Base-by-base conservation (phyloP, 2,113 vertebrate genomes). In the Pedionomus torquatus region DNA sequence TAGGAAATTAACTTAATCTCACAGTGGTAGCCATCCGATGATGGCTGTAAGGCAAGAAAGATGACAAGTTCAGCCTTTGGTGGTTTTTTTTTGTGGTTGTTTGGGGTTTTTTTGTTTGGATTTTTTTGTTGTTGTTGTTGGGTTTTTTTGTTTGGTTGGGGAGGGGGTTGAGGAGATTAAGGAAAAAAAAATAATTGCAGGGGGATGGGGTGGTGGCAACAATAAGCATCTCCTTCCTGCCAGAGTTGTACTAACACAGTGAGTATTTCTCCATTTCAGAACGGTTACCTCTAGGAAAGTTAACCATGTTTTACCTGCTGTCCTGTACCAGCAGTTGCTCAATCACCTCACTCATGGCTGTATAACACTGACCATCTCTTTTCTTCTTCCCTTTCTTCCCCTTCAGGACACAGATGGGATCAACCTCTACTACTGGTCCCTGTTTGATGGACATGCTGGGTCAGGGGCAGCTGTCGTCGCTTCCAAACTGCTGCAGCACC, bases 361-460 rank as follows among this genome's bases (percentile, higher is more conserved):
- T 30, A 7, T 89, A 52, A 84, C 2, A 3, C 55, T 97, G 35
- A 97, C 44, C 4, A 51, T 74, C 24, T 66, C 54, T 75, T 85
- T 77, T 17, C 41, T 46, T 18, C n/a, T 60, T 82, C 51, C 41
- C 48, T 85, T 87, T 80, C 37, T 95, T 70, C 35, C 23, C 20
- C 7, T 80, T 24, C 89, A 99, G 98, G 98, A 99, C 19, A 91
- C 93, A 2, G 99, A 99, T 11, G 98, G 99, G 17, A 97, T 99
- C 43, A 97, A 97, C 69, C 98, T 99, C 89, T 98, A 99, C 96
- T 99, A 99, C 97, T 99, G 99, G 99, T 99, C 98, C 2, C 86
- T 99, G 83, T 99, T 99, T 19, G 99, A 99, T 31, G 99, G 99
- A 10, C 99, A 99, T 1, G 99, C 99, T 3, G 99, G 99, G 23